Evolutionary conservation across 2,113 vertebrate genomes (phyloP).

Genomic region (Calidris pygmaea): DNA sequence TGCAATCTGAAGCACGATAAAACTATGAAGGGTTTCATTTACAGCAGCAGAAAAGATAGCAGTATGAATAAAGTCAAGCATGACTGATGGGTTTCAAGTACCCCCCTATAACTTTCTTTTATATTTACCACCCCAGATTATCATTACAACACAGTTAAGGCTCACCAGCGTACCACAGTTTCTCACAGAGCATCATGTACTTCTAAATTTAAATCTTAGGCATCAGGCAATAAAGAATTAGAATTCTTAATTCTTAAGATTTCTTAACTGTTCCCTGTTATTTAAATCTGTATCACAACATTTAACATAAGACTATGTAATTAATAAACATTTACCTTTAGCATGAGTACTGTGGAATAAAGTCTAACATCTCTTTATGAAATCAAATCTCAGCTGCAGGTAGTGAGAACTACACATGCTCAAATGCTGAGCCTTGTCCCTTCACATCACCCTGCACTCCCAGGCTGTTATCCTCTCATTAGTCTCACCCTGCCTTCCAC

Average conservation of each 20-base stretch:
- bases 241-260: neutral
- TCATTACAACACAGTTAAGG: neutral
- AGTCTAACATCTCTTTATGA: neutral
- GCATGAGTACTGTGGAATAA: neutral
- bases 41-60: slow-evolving; percentile 36
- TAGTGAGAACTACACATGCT: neutral
- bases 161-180: neutral
- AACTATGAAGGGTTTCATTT: slow-evolving; percentile 56
- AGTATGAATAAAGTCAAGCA: slow-evolving; percentile 24
- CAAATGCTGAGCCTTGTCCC: neutral
- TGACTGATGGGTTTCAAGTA: neutral
- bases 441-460: neutral
- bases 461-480: neutral
- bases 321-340: neutral
- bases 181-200: neutral
- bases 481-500: neutral
- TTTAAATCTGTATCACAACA: neutral
- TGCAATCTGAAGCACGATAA: slow-evolving; percentile 51
- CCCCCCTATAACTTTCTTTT: neutral
- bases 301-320: neutral
- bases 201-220: neutral
- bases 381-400: neutral
- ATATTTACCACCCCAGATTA: neutral
- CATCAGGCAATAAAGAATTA: neutral
- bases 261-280: neutral